Evolutionary conservation across 2,888 invertebrate genomes (phyloP).

Genomic region (Ommatoiulus sabulosus): DNA sequence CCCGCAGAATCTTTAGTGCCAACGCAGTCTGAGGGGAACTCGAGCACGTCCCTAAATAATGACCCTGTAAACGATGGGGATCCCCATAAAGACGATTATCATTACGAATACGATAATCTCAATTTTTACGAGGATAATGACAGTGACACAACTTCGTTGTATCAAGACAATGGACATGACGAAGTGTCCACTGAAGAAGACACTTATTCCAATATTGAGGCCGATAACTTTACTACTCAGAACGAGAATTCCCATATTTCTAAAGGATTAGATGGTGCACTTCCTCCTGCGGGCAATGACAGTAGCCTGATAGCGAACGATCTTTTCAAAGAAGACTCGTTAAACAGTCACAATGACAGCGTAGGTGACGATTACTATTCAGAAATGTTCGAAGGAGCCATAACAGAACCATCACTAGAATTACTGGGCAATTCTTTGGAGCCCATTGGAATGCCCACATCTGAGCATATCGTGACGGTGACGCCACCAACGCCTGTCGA

Average conservation of each 20-base stretch:
- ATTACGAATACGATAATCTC: constrained; percentile 47
- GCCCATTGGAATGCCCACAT: constrained; percentile 55
- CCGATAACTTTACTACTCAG: not conserved
- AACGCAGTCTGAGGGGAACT: not conserved
- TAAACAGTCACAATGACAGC: not conserved
- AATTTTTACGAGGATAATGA: constrained; percentile 21
- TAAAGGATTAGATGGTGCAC: not conserved
- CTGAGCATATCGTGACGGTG: constrained; percentile 51
- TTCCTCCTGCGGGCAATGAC: not conserved
- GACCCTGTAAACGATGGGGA: not conserved
- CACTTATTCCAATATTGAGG: constrained; percentile 9
- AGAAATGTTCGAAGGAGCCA: not conserved
- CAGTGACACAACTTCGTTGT: not conserved
- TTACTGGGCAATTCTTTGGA: constrained; percentile 50
- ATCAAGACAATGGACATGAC: not conserved
- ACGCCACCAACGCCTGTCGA: constrained; percentile 50
- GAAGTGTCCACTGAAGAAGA: constrained; percentile 36
- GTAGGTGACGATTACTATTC: constrained; percentile 16
- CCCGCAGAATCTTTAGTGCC: not conserved
- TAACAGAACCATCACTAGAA: constrained; percentile 25
- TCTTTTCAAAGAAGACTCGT: constrained; percentile 2
- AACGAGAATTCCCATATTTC: not conserved
- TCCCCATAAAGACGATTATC: constrained; percentile 18
- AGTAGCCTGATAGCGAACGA: not conserved
- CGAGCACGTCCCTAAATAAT: not conserved